A percentile compares a stretch with the other conserved stretches of the same genome.
phyloP scores from a whole-genome alignment of 2,888 invertebrate species.

The Philopedon plagiatum region DNA sequence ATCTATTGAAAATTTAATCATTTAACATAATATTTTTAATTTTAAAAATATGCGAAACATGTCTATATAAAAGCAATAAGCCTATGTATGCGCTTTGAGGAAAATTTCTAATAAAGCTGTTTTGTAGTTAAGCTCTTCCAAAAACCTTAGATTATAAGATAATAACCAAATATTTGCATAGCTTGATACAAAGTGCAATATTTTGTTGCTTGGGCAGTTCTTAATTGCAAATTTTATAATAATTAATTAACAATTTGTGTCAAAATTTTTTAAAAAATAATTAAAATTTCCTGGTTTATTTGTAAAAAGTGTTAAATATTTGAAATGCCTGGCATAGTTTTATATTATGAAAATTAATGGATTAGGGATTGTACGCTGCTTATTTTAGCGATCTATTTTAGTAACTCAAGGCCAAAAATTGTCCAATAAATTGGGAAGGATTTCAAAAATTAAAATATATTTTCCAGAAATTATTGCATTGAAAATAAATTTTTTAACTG shows the following conservation, averaged over 20 bases:
- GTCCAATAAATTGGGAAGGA: background rate
- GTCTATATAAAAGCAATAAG: too few species aligned
- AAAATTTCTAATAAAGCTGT: too few species aligned
- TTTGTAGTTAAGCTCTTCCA: too few species aligned
- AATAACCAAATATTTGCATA: background rate
- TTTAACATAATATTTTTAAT: too few species aligned
- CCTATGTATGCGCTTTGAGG: too few species aligned
- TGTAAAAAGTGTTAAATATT: conserved; percentile 31
- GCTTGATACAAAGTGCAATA: conserved; percentile 8
- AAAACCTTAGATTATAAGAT: background rate
- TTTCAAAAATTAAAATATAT: background rate
- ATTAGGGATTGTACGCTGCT: background rate
- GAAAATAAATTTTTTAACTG: too few species aligned
- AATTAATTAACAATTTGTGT: background rate
- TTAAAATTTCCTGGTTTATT: background rate
- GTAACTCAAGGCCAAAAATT: conserved; percentile 34
- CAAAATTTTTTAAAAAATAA: background rate
- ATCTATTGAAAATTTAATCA: too few species aligned
- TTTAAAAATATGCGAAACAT: too few species aligned
- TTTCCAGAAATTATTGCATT: background rate
- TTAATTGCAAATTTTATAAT: too few species aligned
- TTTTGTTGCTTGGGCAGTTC: too few species aligned
- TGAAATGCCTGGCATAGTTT: conserved; percentile 26
- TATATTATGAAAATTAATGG: conserved; percentile 5
- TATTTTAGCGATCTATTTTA: conserved; percentile 23